A percentile compares a stretch with the other conserved stretches of the same genome.
phyloP scores from a whole-genome alignment of 2,797 vertebrate species.

The Poliocrania exsul region DNA sequence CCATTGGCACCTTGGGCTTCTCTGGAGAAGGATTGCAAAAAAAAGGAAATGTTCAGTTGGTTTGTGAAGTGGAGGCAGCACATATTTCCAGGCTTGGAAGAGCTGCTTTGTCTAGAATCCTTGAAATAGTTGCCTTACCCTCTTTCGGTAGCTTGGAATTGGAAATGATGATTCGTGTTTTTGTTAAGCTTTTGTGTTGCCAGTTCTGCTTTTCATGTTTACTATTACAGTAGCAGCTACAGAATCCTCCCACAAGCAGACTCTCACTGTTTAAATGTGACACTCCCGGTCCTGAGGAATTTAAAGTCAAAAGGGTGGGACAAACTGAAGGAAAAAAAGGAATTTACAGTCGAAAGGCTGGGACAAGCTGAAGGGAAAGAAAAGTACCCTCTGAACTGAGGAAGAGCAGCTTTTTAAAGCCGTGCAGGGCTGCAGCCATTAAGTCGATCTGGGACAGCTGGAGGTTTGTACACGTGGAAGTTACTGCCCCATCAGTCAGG shows the following conservation, averaged over 20 bases:
- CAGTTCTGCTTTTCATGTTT: background rate
- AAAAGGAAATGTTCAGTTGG: background rate
- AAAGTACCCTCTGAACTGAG: background rate
- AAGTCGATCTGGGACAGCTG: background rate
- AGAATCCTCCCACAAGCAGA: conserved; percentile 10
- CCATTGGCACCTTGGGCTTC: background rate
- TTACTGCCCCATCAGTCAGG: background rate
- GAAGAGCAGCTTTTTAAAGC: background rate
- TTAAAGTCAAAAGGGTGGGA: background rate
- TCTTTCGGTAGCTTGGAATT: background rate
- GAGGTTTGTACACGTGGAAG: background rate
- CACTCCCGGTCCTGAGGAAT: background rate
- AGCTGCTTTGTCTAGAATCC: background rate
- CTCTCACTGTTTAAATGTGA: background rate
- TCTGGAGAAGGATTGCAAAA: background rate
- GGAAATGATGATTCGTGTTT: background rate
- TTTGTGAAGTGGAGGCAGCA: background rate
- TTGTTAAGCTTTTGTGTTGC: conserved; percentile 2
- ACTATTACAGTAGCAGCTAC: background rate
- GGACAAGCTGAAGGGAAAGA: background rate
- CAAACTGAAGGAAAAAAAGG: background rate
- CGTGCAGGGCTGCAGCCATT: background rate
- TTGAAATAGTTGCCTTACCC: background rate
- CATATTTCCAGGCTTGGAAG: background rate
- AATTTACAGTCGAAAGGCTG: background rate